Base-by-base conservation (phyloP, 2,797 vertebrate genomes). In the Periophthalmus magnuspinnatus region DNA sequence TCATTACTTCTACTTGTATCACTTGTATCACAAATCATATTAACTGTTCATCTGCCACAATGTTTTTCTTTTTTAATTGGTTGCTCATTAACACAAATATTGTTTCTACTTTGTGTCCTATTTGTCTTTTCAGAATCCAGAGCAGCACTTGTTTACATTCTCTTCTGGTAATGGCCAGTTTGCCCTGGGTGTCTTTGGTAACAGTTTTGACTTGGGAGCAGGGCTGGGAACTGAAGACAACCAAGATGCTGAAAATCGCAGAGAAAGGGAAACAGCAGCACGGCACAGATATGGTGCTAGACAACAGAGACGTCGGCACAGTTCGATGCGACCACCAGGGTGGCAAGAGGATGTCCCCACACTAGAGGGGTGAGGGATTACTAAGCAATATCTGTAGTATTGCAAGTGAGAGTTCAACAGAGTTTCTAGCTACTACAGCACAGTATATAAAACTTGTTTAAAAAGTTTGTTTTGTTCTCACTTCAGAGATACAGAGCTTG, bases 141-240 rank as follows among this genome's bases (percentile, higher is more conserved):
- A 98, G 83, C 95, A 96, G 85, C 95, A 95, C 81, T 86, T 97
- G 71, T 96, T 98, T 90, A 95, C 95, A 54, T 94, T 98, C 90
- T 96, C 97, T 0, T 96, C 96, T 28, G 95, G 96, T 74, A 99
- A 96, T 0, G 95, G 97, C 24, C 97, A 98, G 82, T 96, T 99
- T 70, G 94, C 97, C 60, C 93, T 99, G 0, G 96, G 97, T 41
- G 96, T 99, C 83, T 97, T 99, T 19, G 96, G 97, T 0, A 96
- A 99, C 82, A 93, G 90, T 90, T 96, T 98, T 19, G 96, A 97
- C 83, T 94, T 97, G 0, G 94, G 95, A 34, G 76, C 95, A 1
- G 95, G 93, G 2, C 82, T 89, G 0, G 92, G 92, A 72, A 65
- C 91, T 0, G 96, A 97, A 9, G 96, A 98, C 72, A 93, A 94